A percentile compares a stretch with the other conserved stretches of the same genome.
These are phyloP conservation scores for Caenorhabditis tropicalis DNA, from an alignment of 1,140 invertebrate species.

Conservation along the genomic window DNA sequence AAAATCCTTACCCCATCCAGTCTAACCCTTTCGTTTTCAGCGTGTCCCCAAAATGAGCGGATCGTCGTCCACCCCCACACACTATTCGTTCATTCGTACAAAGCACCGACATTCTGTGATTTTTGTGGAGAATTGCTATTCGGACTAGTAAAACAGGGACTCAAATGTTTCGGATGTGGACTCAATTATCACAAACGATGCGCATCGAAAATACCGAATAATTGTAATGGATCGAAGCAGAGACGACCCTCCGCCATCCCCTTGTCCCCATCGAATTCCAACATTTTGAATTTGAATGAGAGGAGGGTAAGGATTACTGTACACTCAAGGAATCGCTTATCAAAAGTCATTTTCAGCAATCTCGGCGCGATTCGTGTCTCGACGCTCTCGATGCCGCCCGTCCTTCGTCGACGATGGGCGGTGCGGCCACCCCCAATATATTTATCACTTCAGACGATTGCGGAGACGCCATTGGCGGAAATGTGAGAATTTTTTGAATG, in stretches of 20 bases:
- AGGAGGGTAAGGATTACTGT: constrained; percentile 33
- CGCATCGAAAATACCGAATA: constrained; percentile 96
- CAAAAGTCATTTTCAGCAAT: constrained; percentile 53
- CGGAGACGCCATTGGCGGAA: constrained; percentile 69
- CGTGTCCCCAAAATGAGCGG: constrained; percentile 70
- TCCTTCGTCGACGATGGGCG: constrained; percentile 37
- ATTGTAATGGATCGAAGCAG: constrained; percentile 79
- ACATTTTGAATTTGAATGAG: constrained; percentile 49
- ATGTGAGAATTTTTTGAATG: constrained; percentile 54
- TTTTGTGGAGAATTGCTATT: constrained; percentile 99
- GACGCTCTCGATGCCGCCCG: constrained; percentile 43
- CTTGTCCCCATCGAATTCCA: constrained; percentile 69
- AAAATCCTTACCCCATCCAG: too few species aligned
- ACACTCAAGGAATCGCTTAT: too few species aligned
- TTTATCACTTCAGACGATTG: constrained; percentile 69
- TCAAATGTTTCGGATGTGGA: constrained; percentile 95
- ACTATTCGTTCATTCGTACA: constrained; percentile 93
- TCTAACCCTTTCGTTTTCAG: too few species aligned
- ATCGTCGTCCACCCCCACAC: constrained; percentile 82
- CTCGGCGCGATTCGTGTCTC: constrained; percentile 57
- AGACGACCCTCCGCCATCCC: constrained; percentile 71
- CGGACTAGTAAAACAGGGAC: constrained; percentile 92
- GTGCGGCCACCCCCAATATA: constrained; percentile 63
- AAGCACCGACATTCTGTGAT: constrained; percentile 97
- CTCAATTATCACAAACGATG: constrained; percentile 98